These are phyloP conservation scores for Brachycybe producta DNA, from an alignment of 2,888 invertebrate genomes.

Conservation along the genomic window DNA sequence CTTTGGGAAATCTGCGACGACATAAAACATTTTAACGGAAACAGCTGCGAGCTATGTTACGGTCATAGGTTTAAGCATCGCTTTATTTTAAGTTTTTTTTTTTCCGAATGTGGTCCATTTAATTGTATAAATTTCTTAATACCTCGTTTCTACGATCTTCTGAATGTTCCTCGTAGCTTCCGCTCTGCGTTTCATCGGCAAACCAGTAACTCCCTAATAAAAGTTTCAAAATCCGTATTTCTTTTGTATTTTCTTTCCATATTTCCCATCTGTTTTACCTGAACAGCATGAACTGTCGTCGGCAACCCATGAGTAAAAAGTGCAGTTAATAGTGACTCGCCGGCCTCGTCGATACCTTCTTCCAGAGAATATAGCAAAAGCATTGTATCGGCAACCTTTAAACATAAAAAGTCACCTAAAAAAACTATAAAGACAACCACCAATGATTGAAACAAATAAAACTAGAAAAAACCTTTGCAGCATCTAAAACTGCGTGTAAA, in stretches of 20 bases:
- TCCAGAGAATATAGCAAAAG: too few species aligned
- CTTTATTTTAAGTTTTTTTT: too few species aligned
- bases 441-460: too few species aligned
- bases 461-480: too few species aligned
- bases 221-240: not conserved
- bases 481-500: too few species aligned
- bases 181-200: conserved; percentile 37
- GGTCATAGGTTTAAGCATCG: too few species aligned
- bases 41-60: not conserved
- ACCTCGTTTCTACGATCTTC: conserved; percentile 7
- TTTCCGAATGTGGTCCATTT: not conserved
- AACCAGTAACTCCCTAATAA: conserved; percentile 46
- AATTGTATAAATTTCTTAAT: not conserved
- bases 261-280: too few species aligned
- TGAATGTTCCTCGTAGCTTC: conserved; percentile 41
- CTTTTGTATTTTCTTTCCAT: conserved; percentile 11
- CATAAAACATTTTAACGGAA: not conserved
- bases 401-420: conserved; percentile 1
- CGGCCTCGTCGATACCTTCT: conserved; percentile 55
- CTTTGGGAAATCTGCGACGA: conserved; percentile 54
- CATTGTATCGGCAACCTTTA: conserved; percentile 60
- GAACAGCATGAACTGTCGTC: conserved; percentile 52
- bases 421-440: too few species aligned
- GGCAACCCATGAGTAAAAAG: conserved; percentile 72
- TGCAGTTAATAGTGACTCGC: conserved; percentile 59